phyloP scores from a whole-genome alignment of 2,797 vertebrate species.

The Perodicticus potto region DNA sequence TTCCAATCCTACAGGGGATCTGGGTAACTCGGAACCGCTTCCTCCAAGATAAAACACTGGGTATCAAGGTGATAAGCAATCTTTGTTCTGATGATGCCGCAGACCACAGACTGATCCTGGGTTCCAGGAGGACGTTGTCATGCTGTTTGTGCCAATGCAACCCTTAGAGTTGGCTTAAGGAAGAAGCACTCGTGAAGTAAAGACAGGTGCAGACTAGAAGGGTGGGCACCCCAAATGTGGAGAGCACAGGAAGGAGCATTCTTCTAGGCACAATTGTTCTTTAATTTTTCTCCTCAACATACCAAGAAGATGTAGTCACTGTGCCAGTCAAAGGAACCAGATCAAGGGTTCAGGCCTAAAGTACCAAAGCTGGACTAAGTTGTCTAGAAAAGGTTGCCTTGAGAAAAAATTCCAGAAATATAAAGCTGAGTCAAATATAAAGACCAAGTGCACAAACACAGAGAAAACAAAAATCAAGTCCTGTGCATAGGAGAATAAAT shows the following conservation, averaged over 20 bases:
- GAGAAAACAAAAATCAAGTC: not conserved
- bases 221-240: not conserved
- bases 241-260: not conserved
- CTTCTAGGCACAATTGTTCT: not conserved
- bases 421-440: not conserved
- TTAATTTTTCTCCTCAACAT: not conserved
- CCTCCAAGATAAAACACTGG: not conserved
- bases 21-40: not conserved
- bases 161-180: not conserved
- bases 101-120: not conserved
- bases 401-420: not conserved
- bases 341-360: not conserved
- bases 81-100: not conserved
- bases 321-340: not conserved
- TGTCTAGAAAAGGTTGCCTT: not conserved
- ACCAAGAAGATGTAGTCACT: not conserved
- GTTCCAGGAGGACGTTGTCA: not conserved
- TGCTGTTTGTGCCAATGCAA: not conserved
- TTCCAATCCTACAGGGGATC: not conserved
- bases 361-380: not conserved
- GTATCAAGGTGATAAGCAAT: not conserved
- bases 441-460: not conserved
- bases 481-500: not conserved
- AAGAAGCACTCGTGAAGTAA: not conserved
- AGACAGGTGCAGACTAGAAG: not conserved